Evolutionary conservation across 2,888 invertebrate genomes (phyloP).

Genomic region (Sinohyriopsis cumingii): DNA sequence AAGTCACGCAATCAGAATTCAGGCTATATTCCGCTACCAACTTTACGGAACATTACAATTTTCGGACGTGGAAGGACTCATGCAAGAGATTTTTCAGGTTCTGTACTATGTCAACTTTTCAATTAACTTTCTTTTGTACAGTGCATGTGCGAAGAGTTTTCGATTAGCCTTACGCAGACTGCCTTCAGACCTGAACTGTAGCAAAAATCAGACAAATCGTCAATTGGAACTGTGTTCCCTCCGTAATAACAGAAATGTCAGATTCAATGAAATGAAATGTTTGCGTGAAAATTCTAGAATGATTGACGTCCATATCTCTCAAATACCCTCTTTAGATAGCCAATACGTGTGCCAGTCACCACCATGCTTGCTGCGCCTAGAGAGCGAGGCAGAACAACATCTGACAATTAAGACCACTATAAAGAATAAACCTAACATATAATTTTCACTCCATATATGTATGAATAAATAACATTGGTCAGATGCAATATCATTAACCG

Average conservation of each 20-base stretch:
- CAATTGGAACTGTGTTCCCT: constrained; percentile 11
- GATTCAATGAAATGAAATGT: constrained; percentile 2
- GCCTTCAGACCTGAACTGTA: constrained; percentile 16
- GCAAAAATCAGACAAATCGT: constrained; percentile 1
- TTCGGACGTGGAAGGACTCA: constrained; percentile 41
- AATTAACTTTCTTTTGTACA: constrained; percentile 80
- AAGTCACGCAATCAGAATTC: constrained; percentile 59
- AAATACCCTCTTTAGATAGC: constrained; percentile 48
- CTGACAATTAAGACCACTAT: too few species aligned
- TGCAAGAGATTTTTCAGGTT: constrained; percentile 76
- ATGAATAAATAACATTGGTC: too few species aligned
- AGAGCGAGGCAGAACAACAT: not conserved
- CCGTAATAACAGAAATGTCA: constrained; percentile 15
- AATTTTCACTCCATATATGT: too few species aligned
- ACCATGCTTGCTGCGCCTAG: constrained; percentile 44
- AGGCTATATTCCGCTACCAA: constrained; percentile 47
- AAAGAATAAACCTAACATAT: too few species aligned
- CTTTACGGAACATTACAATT: constrained; percentile 35
- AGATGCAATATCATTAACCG: too few species aligned
- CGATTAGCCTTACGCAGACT: constrained; percentile 43
- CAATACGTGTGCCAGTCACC: constrained; percentile 51
- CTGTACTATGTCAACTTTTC: constrained; percentile 88
- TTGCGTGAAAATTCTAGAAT: constrained; percentile 36
- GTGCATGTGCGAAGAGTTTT: constrained; percentile 74
- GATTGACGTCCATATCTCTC: constrained; percentile 54